Base-by-base conservation (phyloP, 2,113 vertebrate species). In the Fulmarus glacialis region DNA sequence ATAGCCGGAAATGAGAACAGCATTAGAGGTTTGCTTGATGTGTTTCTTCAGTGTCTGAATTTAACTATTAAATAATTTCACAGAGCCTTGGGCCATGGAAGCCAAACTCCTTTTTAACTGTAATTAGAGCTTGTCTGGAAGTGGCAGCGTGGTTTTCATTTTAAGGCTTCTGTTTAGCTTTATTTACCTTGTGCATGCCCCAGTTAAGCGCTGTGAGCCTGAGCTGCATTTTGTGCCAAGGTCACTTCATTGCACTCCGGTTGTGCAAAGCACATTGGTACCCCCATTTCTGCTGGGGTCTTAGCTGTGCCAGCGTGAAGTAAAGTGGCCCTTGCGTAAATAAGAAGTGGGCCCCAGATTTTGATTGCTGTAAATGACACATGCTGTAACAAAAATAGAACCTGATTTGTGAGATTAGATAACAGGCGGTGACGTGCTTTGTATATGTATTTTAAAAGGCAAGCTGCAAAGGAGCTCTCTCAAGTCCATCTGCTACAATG, bases 361-460 rank as follows among this genome's bases (percentile, higher is more conserved):
- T 80, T 78, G 30, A 9, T 52, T 74, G 72, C 94, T 89, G 48
- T 52, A 55, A 55, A 30, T 81, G 62, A 55, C 67, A 67, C 63
- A 11, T 47, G 15, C 40, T 22, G 26, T 74, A 53, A 36, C 32
- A 67, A 72, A 91, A 93, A 60, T 52, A 94, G 68, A 85, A 29
- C 52, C 72, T 87, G 67, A 68, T 73, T 71, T 72, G 42, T 18
- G 89, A 87, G 48, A 56, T 50, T 82, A 77, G 86, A 4, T 93
- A 80, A 85, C 66, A 85, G 53, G 68, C 11, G 1, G 40, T 80
- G 83, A 53, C 26, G 10, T 71, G 64, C 48, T 82, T 45, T 60
- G 43, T 89, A 70, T 64, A 12, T 62, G 78, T 89, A 40, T 96
- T 95, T 96, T 85, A 73, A 89, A 87, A 97, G n/a, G 43, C 78